A percentile compares a stretch with the other conserved stretches of the same genome.
Conservation (phyloP, 1,140 invertebrate genomes). For the Copidosoma floridanum region DNA sequence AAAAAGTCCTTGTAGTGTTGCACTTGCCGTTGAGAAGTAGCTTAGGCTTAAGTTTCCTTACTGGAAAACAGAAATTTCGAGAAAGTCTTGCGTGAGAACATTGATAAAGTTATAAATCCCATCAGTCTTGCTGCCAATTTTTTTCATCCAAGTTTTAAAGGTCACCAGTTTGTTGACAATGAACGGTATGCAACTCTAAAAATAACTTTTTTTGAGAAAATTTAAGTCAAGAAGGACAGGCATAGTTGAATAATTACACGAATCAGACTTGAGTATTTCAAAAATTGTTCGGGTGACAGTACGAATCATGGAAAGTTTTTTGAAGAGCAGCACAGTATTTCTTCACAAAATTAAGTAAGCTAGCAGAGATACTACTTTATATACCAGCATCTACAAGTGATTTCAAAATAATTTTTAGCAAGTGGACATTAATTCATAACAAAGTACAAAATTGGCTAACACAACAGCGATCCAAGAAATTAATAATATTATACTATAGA, state of each 20-base stretch:
- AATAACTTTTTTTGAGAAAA: neutral
- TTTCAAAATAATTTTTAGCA: too few species aligned
- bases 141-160: slow-evolving; percentile 7
- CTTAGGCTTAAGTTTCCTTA: too few species aligned
- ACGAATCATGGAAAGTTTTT: neutral
- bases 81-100: too few species aligned
- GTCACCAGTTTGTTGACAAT: neutral
- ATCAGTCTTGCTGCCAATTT: slow-evolving; percentile 17
- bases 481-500: too few species aligned
- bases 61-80: too few species aligned
- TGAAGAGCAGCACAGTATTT: neutral
- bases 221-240: neutral
- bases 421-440: too few species aligned
- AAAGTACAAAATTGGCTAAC: too few species aligned
- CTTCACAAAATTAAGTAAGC: neutral
- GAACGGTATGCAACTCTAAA: neutral
- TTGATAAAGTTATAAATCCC: slow-evolving; percentile 7
- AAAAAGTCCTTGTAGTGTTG: too few species aligned
- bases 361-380: too few species aligned
- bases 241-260: neutral
- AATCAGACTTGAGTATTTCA: neutral
- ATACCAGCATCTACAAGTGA: too few species aligned
- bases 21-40: too few species aligned
- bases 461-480: too few species aligned
- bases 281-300: neutral